Percentiles rank a stretch among this genome's conserved stretches.
Evolutionary conservation across 2,113 vertebrate species (phyloP).

Genomic region (Osmerus eperlanus): DNA sequence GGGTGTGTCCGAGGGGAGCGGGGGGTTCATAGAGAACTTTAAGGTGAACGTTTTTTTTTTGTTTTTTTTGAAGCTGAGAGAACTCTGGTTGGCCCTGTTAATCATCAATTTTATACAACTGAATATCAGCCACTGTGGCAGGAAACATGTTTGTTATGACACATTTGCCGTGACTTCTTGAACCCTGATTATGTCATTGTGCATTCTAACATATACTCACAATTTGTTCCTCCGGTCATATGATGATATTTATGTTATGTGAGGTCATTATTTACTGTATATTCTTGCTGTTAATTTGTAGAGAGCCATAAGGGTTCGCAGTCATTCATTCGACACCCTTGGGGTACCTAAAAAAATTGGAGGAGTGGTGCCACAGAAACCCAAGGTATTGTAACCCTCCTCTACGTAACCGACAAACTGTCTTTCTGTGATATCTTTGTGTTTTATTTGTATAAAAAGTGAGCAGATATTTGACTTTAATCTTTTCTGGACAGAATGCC

Average conservation of each 20-base stretch:
- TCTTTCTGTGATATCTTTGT: too few species aligned
- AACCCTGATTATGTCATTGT: too few species aligned
- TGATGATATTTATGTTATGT: slow-evolving; percentile 33
- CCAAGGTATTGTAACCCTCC: slow-evolving; percentile 53
- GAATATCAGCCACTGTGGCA: background rate
- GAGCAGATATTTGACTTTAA: background rate
- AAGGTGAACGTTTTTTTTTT: slow-evolving; percentile 70
- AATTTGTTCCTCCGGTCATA: background rate
- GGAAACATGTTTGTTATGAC: too few species aligned
- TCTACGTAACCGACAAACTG: background rate
- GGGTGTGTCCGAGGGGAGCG: slow-evolving; percentile 74
- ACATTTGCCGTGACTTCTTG: too few species aligned
- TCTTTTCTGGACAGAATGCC: slow-evolving; percentile 41
- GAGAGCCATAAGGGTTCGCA: slow-evolving; percentile 86
- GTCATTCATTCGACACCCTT: slow-evolving; percentile 85
- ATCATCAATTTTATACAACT: background rate
- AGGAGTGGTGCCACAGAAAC: slow-evolving; percentile 50
- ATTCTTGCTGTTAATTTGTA: slow-evolving; percentile 30
- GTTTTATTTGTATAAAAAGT: background rate
- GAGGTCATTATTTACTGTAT: slow-evolving; percentile 6
- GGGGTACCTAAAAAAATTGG: slow-evolving; percentile 67
- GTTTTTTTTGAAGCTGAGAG: background rate
- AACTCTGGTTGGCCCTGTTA: background rate
- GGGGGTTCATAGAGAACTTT: slow-evolving; percentile 90
- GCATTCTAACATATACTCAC: too few species aligned